Conservation (phyloP, 1,140 invertebrate species). For the Pemphigus obesinymphae region DNA sequence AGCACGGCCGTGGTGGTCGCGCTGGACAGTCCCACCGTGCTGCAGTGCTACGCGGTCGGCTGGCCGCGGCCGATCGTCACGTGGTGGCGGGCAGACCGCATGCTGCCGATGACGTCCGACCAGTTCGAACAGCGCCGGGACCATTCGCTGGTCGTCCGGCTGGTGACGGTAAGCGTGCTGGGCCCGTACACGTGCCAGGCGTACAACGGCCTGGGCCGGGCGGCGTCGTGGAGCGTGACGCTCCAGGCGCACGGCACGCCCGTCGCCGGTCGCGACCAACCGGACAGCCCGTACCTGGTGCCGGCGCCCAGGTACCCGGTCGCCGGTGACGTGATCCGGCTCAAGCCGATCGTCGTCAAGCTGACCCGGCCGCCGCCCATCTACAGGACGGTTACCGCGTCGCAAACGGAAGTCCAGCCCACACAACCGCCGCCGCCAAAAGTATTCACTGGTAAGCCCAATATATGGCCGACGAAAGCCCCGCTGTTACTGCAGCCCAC, state of each 20-base stretch:
- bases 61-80: constrained; percentile 73
- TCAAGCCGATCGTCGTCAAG: constrained; percentile 25
- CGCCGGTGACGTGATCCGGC: constrained; percentile 43
- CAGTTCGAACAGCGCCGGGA: constrained; percentile 70
- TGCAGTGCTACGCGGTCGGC: constrained; percentile 78
- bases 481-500: too few relatives aligned
- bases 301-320: constrained; percentile 48
- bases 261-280: constrained; percentile 52
- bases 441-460: constrained; percentile 46
- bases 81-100: constrained; percentile 75
- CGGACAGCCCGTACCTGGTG: constrained; percentile 50
- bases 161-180: constrained; percentile 64
- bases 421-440: constrained; percentile 26
- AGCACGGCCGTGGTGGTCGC: constrained; percentile 62
- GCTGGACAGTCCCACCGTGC: constrained; percentile 62
- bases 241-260: constrained; percentile 67
- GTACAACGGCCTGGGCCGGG: constrained; percentile 73
- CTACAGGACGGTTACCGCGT: not conserved
- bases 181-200: constrained; percentile 83
- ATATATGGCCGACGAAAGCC: too few relatives aligned
- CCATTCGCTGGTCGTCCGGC: constrained; percentile 66
- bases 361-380: constrained; percentile 45
- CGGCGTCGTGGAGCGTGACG: constrained; percentile 68
- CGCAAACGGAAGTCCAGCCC: not conserved
- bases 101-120: constrained; percentile 65